Percentiles rank a stretch among this genome's conserved stretches.
Evolutionary conservation across 2,888 invertebrate genomes (phyloP).

Genomic region (Himalopsyche anomala): DNA sequence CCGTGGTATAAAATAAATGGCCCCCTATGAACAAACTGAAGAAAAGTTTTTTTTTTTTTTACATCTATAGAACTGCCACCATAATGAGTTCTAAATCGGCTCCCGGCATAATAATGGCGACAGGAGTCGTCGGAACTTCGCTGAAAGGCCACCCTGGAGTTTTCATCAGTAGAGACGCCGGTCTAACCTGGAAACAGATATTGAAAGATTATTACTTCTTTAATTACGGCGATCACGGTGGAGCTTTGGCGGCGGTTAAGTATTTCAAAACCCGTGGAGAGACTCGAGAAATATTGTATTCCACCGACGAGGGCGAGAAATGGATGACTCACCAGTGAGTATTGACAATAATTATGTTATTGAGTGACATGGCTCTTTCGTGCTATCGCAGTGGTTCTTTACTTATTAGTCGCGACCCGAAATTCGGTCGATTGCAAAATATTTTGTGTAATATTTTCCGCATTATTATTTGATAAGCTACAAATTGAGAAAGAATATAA

Average conservation of each 20-base stretch:
- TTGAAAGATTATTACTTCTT: constrained; percentile 89
- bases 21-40: too few species aligned
- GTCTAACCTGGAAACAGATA: constrained; percentile 88
- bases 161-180: constrained; percentile 88
- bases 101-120: constrained; percentile 91
- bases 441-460: too few species aligned
- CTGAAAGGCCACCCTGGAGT: constrained; percentile 89
- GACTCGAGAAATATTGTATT: constrained; percentile 88
- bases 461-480: too few species aligned
- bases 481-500: too few species aligned
- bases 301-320: constrained; percentile 89
- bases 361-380: background rate
- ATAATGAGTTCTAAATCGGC: constrained; percentile 92
- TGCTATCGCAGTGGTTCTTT: too few species aligned
- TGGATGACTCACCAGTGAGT: constrained; percentile 83
- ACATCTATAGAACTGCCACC: constrained; percentile 79
- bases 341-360: background rate
- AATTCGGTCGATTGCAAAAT: too few species aligned
- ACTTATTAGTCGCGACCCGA: too few species aligned
- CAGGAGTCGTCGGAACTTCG: constrained; percentile 87
- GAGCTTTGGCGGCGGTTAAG: constrained; percentile 89
- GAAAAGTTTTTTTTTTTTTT: too few species aligned
- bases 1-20: too few species aligned
- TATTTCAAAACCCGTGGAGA: constrained; percentile 86
- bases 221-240: constrained; percentile 94